These are phyloP conservation scores for Cnemophilus loriae DNA, from an alignment of 2,113 vertebrate genomes.

Conservation along the genomic window DNA sequence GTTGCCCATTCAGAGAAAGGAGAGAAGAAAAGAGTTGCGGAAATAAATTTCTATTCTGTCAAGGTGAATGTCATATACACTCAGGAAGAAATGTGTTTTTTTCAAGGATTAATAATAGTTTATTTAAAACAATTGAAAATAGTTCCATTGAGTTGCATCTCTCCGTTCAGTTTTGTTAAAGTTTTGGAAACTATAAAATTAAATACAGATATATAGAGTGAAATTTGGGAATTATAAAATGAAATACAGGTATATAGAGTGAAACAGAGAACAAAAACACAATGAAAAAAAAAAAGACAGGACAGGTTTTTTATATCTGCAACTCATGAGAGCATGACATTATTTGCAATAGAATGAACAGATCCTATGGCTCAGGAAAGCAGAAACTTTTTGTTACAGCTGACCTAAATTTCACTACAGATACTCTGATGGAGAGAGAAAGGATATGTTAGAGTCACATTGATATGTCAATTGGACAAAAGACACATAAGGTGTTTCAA, in stretches of 20 bases:
- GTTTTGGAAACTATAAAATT: neutral
- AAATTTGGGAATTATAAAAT: too few relatives aligned
- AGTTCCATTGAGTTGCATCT: neutral
- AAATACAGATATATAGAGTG: neutral
- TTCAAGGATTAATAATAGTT: too few relatives aligned
- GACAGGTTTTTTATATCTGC: neutral
- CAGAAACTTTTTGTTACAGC: slow-evolving; percentile 57
- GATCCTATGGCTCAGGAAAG: slow-evolving; percentile 34
- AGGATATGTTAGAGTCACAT: slow-evolving; percentile 40
- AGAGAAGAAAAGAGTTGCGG: neutral
- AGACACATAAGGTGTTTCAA: slow-evolving; percentile 22
- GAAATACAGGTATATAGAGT: neutral
- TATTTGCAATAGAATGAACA: slow-evolving; percentile 13
- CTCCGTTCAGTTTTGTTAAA: neutral
- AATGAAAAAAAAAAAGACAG: neutral
- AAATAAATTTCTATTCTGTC: neutral
- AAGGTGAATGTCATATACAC: neutral
- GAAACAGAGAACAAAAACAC: neutral
- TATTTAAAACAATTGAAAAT: neutral
- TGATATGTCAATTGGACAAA: slow-evolving; percentile 52
- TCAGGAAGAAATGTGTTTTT: neutral
- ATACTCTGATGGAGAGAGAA: slow-evolving; percentile 20
- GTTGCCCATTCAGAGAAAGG: neutral
- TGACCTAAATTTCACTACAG: slow-evolving; percentile 56
- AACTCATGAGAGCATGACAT: neutral